A percentile compares a stretch with the other conserved stretches of the same genome.
Conservation (phyloP, 2,113 vertebrate species). For the Caracal caracal region DNA sequence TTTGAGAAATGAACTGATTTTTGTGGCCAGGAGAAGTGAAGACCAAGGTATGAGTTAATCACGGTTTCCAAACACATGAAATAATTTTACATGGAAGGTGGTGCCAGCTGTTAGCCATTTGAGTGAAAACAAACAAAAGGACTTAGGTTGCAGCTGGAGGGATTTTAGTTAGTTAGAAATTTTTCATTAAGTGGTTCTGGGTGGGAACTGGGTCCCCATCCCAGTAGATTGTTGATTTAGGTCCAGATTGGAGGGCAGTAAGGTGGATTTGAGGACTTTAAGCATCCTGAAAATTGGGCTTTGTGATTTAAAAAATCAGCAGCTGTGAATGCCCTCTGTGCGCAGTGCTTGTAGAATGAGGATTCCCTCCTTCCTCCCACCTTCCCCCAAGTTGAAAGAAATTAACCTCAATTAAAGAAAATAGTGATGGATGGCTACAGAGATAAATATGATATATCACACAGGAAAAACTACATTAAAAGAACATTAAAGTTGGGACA, state of each 20-base stretch:
- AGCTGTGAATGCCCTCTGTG: slow-evolving; percentile 78
- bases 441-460: slow-evolving; percentile 85
- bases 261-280: slow-evolving; percentile 57
- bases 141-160: slow-evolving; percentile 73
- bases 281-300: slow-evolving; percentile 44
- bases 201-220: slow-evolving; percentile 67
- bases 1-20: slow-evolving; percentile 49
- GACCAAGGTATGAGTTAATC: slow-evolving; percentile 71
- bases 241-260: slow-evolving; percentile 68
- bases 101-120: slow-evolving; percentile 78
- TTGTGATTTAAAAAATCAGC: slow-evolving; percentile 59
- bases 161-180: slow-evolving; percentile 63
- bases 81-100: slow-evolving; percentile 68
- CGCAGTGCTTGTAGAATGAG: slow-evolving; percentile 63
- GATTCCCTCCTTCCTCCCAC: slow-evolving; percentile 68
- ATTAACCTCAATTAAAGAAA: slow-evolving; percentile 88
- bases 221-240: slow-evolving; percentile 64
- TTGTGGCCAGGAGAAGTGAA: slow-evolving; percentile 61
- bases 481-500: slow-evolving; percentile 84
- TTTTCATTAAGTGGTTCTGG: slow-evolving; percentile 72
- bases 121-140: slow-evolving; percentile 72
- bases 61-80: slow-evolving; percentile 73
- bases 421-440: slow-evolving; percentile 84
- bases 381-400: slow-evolving; percentile 85
- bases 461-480: slow-evolving; percentile 85